Conservation (phyloP, 1,140 invertebrate genomes). For the Drosophila willistoni region DNA sequence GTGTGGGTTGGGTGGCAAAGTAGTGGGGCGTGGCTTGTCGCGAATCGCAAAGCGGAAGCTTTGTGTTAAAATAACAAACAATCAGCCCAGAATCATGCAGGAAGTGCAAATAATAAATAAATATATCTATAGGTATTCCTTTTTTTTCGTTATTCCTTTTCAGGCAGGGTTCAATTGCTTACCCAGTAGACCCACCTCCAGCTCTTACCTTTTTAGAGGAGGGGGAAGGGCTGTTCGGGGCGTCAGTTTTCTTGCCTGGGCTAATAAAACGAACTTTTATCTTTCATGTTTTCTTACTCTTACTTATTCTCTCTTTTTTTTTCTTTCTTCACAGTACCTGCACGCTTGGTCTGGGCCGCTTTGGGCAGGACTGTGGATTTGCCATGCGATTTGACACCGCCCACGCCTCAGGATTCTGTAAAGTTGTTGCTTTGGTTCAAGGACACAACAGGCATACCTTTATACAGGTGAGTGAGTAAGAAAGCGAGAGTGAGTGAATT, state of each 20-base stretch:
- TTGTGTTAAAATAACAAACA: slow-evolving; percentile 82
- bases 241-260: slow-evolving; percentile 33
- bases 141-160: slow-evolving; percentile 37
- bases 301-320: slow-evolving; percentile 2
- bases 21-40: slow-evolving; percentile 18
- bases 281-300: slow-evolving; percentile 9
- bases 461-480: slow-evolving; percentile 89
- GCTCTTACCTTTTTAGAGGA: not conserved
- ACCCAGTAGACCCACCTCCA: not conserved
- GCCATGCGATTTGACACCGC: slow-evolving; percentile 91
- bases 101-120: slow-evolving; percentile 82
- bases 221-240: not conserved
- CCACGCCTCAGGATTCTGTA: slow-evolving; percentile 88
- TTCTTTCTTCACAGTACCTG: slow-evolving; percentile 84
- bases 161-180: slow-evolving; percentile 43
- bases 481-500: too few relatives aligned
- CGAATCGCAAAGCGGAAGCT: slow-evolving; percentile 64
- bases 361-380: slow-evolving; percentile 89
- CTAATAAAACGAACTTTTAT: slow-evolving; percentile 39
- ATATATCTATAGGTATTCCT: slow-evolving; percentile 56
- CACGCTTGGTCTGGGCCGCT: slow-evolving; percentile 88
- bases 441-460: slow-evolving; percentile 90
- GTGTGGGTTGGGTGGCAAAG: not conserved
- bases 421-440: slow-evolving; percentile 94
- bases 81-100: slow-evolving; percentile 76